These are phyloP conservation scores for Halcyon badia DNA, from an alignment of 2,797 vertebrate species.

Conservation along the genomic window DNA sequence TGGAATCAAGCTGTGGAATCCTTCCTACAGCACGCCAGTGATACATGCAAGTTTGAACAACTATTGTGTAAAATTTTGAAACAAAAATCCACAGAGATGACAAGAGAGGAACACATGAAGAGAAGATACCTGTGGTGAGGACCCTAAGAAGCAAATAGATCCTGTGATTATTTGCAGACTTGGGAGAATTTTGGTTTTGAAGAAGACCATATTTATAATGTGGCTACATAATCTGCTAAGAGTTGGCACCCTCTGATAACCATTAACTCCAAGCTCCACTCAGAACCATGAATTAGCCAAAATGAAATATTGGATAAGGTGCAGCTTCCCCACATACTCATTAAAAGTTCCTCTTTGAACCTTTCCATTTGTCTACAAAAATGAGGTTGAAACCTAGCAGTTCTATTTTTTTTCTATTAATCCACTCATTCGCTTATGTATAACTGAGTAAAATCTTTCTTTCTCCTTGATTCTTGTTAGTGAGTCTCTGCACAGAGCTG, in stretches of 20 bases:
- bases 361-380: not conserved
- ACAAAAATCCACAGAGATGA: not conserved
- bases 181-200: not conserved
- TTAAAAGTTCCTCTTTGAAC: not conserved
- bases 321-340: not conserved
- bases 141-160: not conserved
- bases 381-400: not conserved
- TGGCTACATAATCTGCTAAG: not conserved
- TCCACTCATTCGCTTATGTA: not conserved
- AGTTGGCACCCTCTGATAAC: not conserved
- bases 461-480: fast-evolving
- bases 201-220: not conserved
- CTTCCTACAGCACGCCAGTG: not conserved
- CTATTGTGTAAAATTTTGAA: not conserved
- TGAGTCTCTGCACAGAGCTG: not conserved
- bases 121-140: not conserved
- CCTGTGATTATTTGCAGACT: not conserved
- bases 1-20: not conserved
- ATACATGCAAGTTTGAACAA: not conserved
- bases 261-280: not conserved
- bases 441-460: not conserved
- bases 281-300: not conserved
- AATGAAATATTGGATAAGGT: not conserved
- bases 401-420: not conserved
- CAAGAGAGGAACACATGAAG: not conserved